A percentile compares a stretch with the other conserved stretches of the same genome.
These are phyloP conservation scores for Physocephala rufipes DNA, from an alignment of 2,888 invertebrate genomes.

Conservation along the genomic window DNA sequence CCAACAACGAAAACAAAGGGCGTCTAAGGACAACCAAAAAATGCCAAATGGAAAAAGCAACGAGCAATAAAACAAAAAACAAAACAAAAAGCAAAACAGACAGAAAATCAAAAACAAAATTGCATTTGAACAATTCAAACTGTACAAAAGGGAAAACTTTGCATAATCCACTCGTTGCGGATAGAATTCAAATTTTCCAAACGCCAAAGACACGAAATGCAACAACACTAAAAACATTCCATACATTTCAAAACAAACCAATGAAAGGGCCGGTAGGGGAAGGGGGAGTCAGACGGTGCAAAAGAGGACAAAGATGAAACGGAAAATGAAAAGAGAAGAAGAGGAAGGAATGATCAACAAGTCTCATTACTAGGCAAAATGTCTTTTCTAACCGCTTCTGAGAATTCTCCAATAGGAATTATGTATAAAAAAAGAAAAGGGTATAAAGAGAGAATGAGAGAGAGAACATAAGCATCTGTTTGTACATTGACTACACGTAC, in stretches of 20 bases:
- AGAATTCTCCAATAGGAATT: neutral
- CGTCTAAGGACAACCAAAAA: too few relatives aligned
- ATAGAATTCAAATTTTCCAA: conserved; percentile 28
- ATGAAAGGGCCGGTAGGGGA: too few relatives aligned
- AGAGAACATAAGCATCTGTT: neutral
- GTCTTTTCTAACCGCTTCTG: conserved; percentile 7
- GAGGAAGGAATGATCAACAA: conserved; percentile 18
- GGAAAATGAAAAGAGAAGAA: neutral
- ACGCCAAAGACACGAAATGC: neutral
- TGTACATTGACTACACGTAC: too few relatives aligned
- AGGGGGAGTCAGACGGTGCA: too few relatives aligned
- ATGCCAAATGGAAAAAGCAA: neutral
- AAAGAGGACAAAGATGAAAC: neutral
- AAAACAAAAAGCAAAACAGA: conserved; percentile 17
- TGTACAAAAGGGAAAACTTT: conserved; percentile 34
- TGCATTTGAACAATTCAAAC: conserved; percentile 32
- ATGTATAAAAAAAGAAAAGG: neutral
- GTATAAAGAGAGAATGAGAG: neutral
- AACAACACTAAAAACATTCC: neutral
- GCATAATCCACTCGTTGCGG: conserved; percentile 35
- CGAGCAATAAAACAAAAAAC: neutral
- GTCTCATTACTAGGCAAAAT: conserved; percentile 35
- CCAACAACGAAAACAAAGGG: neutral
- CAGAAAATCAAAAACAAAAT: conserved; percentile 28
- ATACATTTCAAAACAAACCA: too few relatives aligned